Conservation (phyloP, 2,888 invertebrate species). For the Glyphotaelius pellucidus region DNA sequence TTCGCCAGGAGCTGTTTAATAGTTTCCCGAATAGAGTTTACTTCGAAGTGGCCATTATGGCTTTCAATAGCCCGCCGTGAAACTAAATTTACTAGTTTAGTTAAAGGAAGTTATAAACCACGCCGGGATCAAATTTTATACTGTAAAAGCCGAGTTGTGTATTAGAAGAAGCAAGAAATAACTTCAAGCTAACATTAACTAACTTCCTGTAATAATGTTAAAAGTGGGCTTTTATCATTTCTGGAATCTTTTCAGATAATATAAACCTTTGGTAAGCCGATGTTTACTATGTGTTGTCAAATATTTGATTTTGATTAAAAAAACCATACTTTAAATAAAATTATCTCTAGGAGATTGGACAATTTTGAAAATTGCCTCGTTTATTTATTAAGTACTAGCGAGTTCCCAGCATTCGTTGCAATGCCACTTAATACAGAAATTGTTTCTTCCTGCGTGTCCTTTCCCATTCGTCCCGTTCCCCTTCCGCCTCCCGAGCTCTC, state of each 20-base stretch:
- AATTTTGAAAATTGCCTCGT: no score
- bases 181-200: neutral
- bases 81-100: neutral
- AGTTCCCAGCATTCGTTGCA: no score
- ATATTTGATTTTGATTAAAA: neutral
- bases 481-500: no score
- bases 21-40: slow-evolving; percentile 8
- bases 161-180: neutral
- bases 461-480: no score
- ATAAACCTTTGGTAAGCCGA: neutral
- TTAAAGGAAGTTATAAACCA: neutral
- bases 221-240: neutral
- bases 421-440: no score
- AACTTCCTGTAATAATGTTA: neutral
- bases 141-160: neutral
- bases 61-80: neutral
- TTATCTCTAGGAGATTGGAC: no score
- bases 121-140: neutral
- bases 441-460: no score
- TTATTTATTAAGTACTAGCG: no score
- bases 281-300: neutral
- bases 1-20: neutral
- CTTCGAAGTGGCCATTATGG: neutral
- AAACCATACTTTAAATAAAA: no score
- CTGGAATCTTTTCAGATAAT: neutral